Evolutionary conservation across 2,113 vertebrate species (phyloP).

Genomic region (Pundamilia nyererei): DNA sequence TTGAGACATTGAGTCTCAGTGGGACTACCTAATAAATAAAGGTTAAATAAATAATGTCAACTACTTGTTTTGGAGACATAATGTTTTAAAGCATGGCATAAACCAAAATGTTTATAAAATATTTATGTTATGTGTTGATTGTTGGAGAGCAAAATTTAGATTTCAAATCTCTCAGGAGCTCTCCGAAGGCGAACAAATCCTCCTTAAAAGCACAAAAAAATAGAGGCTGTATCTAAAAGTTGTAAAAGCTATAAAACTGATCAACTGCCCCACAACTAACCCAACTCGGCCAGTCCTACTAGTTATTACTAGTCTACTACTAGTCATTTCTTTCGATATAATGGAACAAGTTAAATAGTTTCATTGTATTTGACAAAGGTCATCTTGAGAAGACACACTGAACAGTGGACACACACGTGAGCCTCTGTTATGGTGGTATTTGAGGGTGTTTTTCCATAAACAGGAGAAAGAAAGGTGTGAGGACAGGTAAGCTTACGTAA

Average conservation of each 20-base stretch:
- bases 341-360: not conserved
- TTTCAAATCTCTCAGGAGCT: not conserved
- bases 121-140: not conserved
- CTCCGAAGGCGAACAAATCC: accelerated
- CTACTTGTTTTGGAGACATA: not conserved
- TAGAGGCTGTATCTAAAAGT: not conserved
- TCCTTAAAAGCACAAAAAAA: not conserved
- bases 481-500: not conserved
- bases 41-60: not conserved
- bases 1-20: not conserved
- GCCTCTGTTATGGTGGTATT: conserved; percentile 29
- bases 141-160: not conserved
- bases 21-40: not conserved
- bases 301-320: not conserved
- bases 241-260: not conserved
- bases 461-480: conserved; percentile 17
- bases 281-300: not conserved
- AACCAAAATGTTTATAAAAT: not conserved
- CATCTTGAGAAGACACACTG: conserved; percentile 4
- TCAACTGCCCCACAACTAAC: not conserved
- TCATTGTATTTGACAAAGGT: conserved; percentile 17
- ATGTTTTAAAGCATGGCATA: not conserved
- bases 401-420: not conserved
- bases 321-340: not conserved
- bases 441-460: conserved; percentile 49